phyloP scores from a whole-genome alignment of 2,888 invertebrate species.

The Monochamus alternatus region DNA sequence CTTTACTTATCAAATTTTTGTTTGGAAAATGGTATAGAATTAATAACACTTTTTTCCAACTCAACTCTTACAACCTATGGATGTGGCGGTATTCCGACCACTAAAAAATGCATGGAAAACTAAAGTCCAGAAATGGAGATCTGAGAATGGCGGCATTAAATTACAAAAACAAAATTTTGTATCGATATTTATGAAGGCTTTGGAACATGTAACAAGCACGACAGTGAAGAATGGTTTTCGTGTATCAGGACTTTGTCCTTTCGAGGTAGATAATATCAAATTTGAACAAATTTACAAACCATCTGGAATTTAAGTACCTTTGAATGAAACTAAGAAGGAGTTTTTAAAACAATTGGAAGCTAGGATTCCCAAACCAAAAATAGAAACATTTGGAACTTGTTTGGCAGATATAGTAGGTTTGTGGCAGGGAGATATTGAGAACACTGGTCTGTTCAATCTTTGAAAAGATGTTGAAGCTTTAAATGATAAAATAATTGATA shows the following conservation, averaged over 20 bases:
- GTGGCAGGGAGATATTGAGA: slow-evolving; percentile 18
- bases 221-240: slow-evolving; percentile 27
- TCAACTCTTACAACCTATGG: too few species aligned
- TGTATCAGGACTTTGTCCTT: neutral
- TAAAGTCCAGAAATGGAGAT: slow-evolving; percentile 35
- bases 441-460: slow-evolving; percentile 16
- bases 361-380: slow-evolving; percentile 24
- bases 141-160: slow-evolving; percentile 34
- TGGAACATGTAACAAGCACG: slow-evolving; percentile 22
- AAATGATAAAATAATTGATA: slow-evolving; percentile 1
- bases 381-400: slow-evolving; percentile 1
- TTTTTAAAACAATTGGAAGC: slow-evolving; percentile 21
- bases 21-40: neutral
- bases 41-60: too few species aligned
- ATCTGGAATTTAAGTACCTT: neutral
- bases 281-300: slow-evolving; percentile 11
- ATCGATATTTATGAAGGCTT: slow-evolving; percentile 30
- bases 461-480: slow-evolving; percentile 21
- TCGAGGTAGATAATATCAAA: slow-evolving; percentile 20
- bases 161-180: slow-evolving; percentile 34
- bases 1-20: neutral
- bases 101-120: slow-evolving; percentile 41
- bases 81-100: slow-evolving; percentile 42
- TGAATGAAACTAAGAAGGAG: slow-evolving; percentile 17
- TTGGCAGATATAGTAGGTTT: neutral